A percentile compares a stretch with the other conserved stretches of the same genome.
These are phyloP conservation scores for Phainopepla nitens DNA, from an alignment of 2,113 vertebrate species.

Conservation along the genomic window DNA sequence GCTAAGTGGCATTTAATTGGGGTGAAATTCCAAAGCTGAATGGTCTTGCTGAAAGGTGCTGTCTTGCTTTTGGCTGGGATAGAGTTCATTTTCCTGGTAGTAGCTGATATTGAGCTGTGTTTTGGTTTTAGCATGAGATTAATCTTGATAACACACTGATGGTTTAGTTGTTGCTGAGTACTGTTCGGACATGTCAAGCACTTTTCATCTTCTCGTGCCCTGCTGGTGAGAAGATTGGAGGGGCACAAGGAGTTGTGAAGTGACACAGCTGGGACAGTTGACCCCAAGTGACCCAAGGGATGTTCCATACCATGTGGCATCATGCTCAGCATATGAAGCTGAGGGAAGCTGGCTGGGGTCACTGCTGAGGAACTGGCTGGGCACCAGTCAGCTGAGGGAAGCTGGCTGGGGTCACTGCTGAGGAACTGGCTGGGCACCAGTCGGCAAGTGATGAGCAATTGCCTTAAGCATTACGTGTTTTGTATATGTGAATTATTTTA, in stretches of 20 bases:
- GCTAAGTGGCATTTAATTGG: fast-evolving
- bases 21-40: background rate
- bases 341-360: background rate
- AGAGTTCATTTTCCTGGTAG: background rate
- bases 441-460: background rate
- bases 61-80: background rate
- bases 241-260: background rate
- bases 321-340: background rate
- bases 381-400: background rate
- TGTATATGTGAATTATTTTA: background rate
- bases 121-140: background rate
- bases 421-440: background rate
- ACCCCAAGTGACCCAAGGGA: background rate
- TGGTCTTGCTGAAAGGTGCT: fast-evolving
- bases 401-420: background rate
- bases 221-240: background rate
- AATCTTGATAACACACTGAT: background rate
- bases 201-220: background rate
- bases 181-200: background rate
- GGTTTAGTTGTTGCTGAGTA: background rate
- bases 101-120: background rate
- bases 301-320: background rate
- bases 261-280: background rate
- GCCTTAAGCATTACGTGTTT: background rate
- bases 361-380: background rate